phyloP scores from a whole-genome alignment of 2,888 invertebrate genomes.

The Trachelus troglodyta region DNA sequence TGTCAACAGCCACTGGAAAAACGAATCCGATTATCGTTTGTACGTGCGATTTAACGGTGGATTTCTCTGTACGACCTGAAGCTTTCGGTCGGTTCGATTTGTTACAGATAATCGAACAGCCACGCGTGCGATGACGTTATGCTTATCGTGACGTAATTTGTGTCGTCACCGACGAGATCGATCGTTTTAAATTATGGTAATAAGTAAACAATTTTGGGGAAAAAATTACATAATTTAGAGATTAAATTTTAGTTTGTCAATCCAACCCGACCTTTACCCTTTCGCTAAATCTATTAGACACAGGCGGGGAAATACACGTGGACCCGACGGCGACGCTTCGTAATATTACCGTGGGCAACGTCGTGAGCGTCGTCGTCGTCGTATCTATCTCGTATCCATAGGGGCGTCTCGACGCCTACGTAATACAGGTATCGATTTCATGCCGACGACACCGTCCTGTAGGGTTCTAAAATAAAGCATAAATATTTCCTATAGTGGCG shows the following conservation, averaged over 20 bases:
- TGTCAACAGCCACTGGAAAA: background rate
- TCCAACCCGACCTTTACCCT: background rate
- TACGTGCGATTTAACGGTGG: background rate
- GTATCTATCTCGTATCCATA: background rate
- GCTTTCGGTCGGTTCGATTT: background rate
- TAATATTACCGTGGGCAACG: no score
- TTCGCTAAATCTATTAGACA: background rate
- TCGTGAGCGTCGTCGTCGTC: no score
- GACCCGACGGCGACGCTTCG: background rate
- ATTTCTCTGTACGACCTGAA: background rate
- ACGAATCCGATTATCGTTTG: background rate
- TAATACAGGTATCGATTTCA: background rate
- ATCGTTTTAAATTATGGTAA: background rate
- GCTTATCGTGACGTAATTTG: background rate
- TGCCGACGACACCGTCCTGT: background rate
- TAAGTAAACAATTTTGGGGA: no score
- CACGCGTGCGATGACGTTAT: background rate
- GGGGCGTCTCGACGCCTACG: background rate
- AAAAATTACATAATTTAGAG: no score
- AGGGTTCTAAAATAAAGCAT: background rate
- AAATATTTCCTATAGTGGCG: background rate
- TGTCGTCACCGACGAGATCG: background rate
- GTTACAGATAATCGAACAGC: background rate
- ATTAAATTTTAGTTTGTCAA: background rate
- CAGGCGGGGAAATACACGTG: background rate